A percentile compares a stretch with the other conserved stretches of the same genome.
Conservation (phyloP, 2,797 vertebrate genomes). For the Apogon talboti region DNA sequence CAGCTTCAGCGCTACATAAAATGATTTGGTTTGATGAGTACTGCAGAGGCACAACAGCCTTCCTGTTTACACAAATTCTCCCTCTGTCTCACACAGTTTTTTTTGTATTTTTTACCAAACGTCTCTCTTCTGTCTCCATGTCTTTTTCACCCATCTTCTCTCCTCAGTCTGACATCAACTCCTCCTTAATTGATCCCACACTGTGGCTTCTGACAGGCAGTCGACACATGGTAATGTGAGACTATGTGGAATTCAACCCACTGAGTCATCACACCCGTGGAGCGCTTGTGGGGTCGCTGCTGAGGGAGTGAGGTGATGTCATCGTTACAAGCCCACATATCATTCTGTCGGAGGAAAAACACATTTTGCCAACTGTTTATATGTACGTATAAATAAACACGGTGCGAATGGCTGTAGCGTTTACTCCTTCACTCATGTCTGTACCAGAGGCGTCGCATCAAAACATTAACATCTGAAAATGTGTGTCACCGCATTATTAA, state of each 20-base stretch:
- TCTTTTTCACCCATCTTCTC: slow-evolving; percentile 15
- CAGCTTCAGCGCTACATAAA: background rate
- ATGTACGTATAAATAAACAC: background rate
- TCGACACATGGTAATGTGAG: slow-evolving; percentile 74
- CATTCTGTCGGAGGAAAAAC: slow-evolving; percentile 27
- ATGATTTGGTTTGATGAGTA: background rate
- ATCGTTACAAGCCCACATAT: slow-evolving; percentile 42
- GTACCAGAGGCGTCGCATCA: background rate
- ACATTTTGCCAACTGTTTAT: background rate
- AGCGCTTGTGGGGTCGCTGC: slow-evolving; percentile 41
- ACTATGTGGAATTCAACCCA: slow-evolving; percentile 68
- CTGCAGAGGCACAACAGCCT: background rate
- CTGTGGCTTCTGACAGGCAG: slow-evolving; percentile 70
- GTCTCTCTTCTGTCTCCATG: slow-evolving; percentile 22
- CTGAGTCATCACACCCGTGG: slow-evolving; percentile 71
- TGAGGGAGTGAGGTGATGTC: slow-evolving; percentile 58
- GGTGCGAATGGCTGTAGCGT: background rate
- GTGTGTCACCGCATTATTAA: too few relatives aligned
- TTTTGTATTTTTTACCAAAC: slow-evolving; percentile 16
- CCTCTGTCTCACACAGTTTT: slow-evolving; percentile 9
- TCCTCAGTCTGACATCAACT: slow-evolving; percentile 59
- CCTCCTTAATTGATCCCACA: slow-evolving; percentile 75
- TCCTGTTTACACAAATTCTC: background rate
- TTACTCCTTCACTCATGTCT: background rate
- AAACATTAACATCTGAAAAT: background rate